Conservation (phyloP, 2,888 invertebrate genomes). For the Ceraclea dissimilis region DNA sequence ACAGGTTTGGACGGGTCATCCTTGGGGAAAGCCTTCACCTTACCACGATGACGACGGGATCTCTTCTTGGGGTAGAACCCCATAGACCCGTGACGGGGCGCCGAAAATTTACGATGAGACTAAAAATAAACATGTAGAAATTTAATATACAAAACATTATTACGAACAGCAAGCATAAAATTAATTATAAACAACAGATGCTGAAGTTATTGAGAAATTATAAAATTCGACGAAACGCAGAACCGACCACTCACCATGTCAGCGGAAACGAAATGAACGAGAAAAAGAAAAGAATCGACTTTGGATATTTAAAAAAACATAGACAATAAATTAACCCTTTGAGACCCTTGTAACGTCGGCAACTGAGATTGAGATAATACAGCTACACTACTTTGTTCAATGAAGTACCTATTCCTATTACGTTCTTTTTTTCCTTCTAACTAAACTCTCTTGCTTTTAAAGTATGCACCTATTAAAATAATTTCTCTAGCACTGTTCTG, state of each 20-base stretch:
- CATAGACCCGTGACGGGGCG: slow-evolving; percentile 99
- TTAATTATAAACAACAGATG: background rate
- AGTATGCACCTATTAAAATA: no score
- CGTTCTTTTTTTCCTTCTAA: no score
- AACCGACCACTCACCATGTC: slow-evolving; percentile 15
- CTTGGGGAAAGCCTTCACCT: slow-evolving; percentile 99
- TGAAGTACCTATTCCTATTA: no score
- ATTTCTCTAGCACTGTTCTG: no score
- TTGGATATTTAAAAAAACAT: no score
- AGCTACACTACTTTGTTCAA: no score
- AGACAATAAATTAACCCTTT: no score
- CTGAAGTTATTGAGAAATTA: background rate
- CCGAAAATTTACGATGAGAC: slow-evolving; percentile 99
- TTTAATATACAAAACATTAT: background rate
- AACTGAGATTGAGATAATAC: no score
- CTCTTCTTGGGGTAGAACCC: slow-evolving; percentile 99
- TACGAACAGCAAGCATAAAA: background rate
- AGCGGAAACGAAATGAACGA: slow-evolving; percentile 19
- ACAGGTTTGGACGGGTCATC: slow-evolving; percentile 96
- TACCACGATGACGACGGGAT: slow-evolving; percentile 92
- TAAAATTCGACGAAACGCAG: background rate
- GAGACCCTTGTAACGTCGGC: no score
- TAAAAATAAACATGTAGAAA: slow-evolving; percentile 33
- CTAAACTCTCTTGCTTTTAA: no score
- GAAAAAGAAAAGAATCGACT: no score